A percentile compares a stretch with the other conserved stretches of the same genome.
Evolutionary conservation across 1,140 invertebrate genomes (phyloP).

Genomic region (Sitobion miscanthi): DNA sequence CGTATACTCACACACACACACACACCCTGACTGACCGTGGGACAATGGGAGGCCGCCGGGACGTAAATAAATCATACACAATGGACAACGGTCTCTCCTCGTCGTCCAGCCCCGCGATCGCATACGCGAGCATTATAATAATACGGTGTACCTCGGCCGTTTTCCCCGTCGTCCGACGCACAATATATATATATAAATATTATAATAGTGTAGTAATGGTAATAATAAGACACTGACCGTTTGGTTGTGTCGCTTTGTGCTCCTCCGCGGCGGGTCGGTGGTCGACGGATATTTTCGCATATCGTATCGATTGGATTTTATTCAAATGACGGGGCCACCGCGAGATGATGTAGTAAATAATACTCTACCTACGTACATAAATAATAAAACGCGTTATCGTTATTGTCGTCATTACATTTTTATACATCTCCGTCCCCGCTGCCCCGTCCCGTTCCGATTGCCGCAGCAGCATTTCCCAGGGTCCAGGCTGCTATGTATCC

Average conservation of each 20-base stretch:
- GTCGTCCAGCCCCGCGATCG: not conserved
- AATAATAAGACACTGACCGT: slow-evolving; percentile 54
- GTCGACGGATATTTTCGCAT: slow-evolving; percentile 34
- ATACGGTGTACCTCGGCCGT: not conserved
- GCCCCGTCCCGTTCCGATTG: not conserved
- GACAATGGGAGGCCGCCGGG: slow-evolving; percentile 36
- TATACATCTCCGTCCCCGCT: not conserved
- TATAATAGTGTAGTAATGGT: not conserved
- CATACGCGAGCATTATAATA: not conserved
- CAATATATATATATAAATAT: not conserved
- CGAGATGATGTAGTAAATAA: not conserved
- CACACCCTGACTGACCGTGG: slow-evolving; percentile 22
- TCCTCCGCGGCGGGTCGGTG: not conserved
- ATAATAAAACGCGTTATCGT: not conserved
- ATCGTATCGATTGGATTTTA: slow-evolving; percentile 48
- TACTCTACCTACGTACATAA: not conserved
- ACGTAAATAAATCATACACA: slow-evolving; percentile 53
- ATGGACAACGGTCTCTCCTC: slow-evolving; percentile 23
- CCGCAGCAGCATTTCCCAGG: slow-evolving; percentile 28
- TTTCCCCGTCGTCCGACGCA: not conserved
- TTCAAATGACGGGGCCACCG: slow-evolving; percentile 44
- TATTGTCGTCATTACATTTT: not conserved
- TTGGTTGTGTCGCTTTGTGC: slow-evolving; percentile 4
- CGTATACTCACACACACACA: not conserved
- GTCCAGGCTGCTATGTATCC: slow-evolving; percentile 15